These are phyloP conservation scores for Nanorana parkeri DNA, from an alignment of 2,113 vertebrate species.

Conservation along the genomic window DNA sequence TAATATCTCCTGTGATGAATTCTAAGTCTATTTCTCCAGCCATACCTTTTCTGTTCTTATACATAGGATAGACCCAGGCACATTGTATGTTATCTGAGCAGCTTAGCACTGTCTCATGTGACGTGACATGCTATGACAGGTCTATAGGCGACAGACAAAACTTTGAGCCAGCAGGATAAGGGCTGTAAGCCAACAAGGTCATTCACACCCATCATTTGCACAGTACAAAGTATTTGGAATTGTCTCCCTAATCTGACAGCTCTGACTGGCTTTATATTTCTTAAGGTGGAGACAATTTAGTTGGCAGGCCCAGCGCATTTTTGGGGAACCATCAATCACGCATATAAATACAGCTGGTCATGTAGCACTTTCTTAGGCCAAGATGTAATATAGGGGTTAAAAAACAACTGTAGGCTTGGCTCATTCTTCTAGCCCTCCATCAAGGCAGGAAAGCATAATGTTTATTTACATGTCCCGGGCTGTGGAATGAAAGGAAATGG, in stretches of 20 bases:
- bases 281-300: not conserved
- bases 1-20: no score
- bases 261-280: not conserved
- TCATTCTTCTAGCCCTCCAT: conserved; percentile 24
- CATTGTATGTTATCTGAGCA: not conserved
- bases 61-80: not conserved
- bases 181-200: conserved; percentile 24
- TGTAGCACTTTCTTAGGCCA: not conserved
- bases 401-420: not conserved
- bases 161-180: not conserved
- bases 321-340: conserved; percentile 5
- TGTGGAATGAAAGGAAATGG: conserved; percentile 53
- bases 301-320: conserved; percentile 15
- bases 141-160: not conserved
- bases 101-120: not conserved
- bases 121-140: conserved; percentile 1
- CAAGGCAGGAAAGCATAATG: conserved; percentile 47
- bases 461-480: conserved; percentile 45
- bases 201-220: not conserved
- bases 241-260: conserved; percentile 30
- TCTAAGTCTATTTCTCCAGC: no score
- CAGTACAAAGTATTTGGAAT: conserved; percentile 1
- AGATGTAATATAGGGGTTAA: conserved; percentile 38
- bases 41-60: no score
- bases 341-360: not conserved